Conservation (phyloP, 2,888 invertebrate species). For the Fragum whitleyi region DNA sequence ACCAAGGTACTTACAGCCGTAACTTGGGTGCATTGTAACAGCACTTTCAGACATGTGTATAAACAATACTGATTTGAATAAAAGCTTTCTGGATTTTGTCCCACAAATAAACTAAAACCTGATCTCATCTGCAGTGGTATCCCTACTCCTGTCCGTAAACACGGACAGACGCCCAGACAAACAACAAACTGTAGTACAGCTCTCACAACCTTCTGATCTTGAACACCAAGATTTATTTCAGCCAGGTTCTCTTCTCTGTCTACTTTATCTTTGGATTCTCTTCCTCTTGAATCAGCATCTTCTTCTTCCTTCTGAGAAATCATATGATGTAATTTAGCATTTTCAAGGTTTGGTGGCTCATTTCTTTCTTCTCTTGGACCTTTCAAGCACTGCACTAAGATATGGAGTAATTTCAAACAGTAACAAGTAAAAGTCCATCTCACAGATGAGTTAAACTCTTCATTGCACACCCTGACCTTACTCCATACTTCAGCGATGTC, state of each 20-base stretch:
- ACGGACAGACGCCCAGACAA: constrained; percentile 89
- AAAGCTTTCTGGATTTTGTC: constrained; percentile 16
- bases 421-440: constrained; percentile 67
- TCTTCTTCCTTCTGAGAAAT: constrained; percentile 11
- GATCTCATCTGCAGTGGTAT: constrained; percentile 86
- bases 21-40: constrained; percentile 66
- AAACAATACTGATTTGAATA: constrained; percentile 61
- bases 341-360: constrained; percentile 56
- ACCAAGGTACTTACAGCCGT: constrained; percentile 87
- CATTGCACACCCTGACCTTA: constrained; percentile 23
- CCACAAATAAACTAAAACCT: constrained; percentile 70
- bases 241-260: neutral
- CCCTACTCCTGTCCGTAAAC: constrained; percentile 89
- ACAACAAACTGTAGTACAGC: constrained; percentile 88
- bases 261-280: neutral
- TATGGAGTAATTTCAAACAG: constrained; percentile 65
- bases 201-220: constrained; percentile 89
- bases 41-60: constrained; percentile 65
- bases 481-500: constrained; percentile 28
- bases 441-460: constrained; percentile 20
- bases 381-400: constrained; percentile 41
- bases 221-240: constrained; percentile 88
- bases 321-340: constrained; percentile 63
- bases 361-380: neutral
- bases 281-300: constrained; percentile 67